phyloP scores from a whole-genome alignment of 2,888 invertebrate genomes.

The Ectemnius continuus region DNA sequence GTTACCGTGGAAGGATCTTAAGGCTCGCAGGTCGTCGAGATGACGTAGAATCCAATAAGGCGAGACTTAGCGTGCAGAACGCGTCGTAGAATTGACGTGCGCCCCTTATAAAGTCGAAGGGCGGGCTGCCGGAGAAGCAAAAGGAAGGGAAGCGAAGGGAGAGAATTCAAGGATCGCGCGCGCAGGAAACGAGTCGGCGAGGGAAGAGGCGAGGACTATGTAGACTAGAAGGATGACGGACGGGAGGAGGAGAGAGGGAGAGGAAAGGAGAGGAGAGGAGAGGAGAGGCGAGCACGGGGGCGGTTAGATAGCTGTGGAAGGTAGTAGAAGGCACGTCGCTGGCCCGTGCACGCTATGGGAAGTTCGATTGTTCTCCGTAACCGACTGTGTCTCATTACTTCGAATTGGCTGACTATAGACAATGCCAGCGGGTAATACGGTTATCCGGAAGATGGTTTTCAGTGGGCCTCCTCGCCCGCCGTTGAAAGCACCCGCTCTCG shows the following conservation, averaged over 20 bases:
- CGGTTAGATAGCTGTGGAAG: slow-evolving; percentile 43
- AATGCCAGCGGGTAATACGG: slow-evolving; percentile 73
- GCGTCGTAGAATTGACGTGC: slow-evolving; percentile 62
- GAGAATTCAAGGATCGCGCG: neutral
- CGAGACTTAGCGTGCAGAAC: slow-evolving; percentile 56
- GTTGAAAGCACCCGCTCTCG: slow-evolving; percentile 26
- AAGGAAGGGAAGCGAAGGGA: neutral
- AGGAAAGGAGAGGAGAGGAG: too few species aligned
- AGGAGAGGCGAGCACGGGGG: too few species aligned
- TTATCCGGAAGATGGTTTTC: slow-evolving; percentile 70
- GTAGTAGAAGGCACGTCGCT: slow-evolving; percentile 60
- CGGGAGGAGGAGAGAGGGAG: neutral
- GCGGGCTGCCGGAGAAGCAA: slow-evolving; percentile 12
- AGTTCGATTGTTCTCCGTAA: slow-evolving; percentile 75
- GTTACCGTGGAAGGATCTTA: slow-evolving; percentile 14
- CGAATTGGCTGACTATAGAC: slow-evolving; percentile 75
- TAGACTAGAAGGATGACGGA: slow-evolving; percentile 41
- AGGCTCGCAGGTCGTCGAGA: slow-evolving; percentile 8
- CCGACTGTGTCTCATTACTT: slow-evolving; percentile 76
- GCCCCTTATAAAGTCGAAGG: slow-evolving; percentile 60
- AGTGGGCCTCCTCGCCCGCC: slow-evolving; percentile 50
- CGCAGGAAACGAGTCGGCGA: slow-evolving; percentile 4
- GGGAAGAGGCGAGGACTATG: slow-evolving; percentile 22
- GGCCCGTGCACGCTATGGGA: slow-evolving; percentile 58
- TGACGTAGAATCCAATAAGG: slow-evolving; percentile 52